A percentile compares a stretch with the other conserved stretches of the same genome.
phyloP scores from a whole-genome alignment of 2,888 invertebrate species.

The Eueremaeus valkanovi region DNA sequence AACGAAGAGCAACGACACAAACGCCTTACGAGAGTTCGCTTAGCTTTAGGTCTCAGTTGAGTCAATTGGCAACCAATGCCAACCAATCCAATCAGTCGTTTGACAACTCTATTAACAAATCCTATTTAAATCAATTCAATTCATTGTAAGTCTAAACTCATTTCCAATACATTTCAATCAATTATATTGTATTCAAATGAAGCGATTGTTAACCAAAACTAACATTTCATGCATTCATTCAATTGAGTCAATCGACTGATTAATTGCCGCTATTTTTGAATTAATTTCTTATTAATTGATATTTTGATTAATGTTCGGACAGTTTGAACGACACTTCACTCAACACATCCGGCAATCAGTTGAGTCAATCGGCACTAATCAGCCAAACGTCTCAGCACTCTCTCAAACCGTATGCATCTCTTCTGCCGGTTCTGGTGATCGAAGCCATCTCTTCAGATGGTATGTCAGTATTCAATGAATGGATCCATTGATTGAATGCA shows the following conservation, averaged over 20 bases:
- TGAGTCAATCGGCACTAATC: conserved; percentile 10
- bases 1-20: background rate
- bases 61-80: background rate
- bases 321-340: background rate
- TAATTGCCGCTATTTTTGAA: no score
- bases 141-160: background rate
- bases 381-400: conserved; percentile 56
- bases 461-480: conserved; percentile 50
- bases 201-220: no score
- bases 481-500: no score
- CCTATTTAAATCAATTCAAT: background rate
- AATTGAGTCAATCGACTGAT: no score
- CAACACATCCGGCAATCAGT: background rate
- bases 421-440: conserved; percentile 79
- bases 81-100: background rate
- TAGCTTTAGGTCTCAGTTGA: background rate
- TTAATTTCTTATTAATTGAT: background rate
- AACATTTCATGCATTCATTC: no score
- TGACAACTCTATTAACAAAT: background rate
- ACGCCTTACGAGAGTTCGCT: background rate
- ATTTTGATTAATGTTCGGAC: background rate
- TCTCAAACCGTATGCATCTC: conserved; percentile 73
- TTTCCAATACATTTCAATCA: no score
- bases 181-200: no score
- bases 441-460: conserved; percentile 78